phyloP scores from a whole-genome alignment of 2,113 vertebrate species.

The Pycnonotus jocosus region DNA sequence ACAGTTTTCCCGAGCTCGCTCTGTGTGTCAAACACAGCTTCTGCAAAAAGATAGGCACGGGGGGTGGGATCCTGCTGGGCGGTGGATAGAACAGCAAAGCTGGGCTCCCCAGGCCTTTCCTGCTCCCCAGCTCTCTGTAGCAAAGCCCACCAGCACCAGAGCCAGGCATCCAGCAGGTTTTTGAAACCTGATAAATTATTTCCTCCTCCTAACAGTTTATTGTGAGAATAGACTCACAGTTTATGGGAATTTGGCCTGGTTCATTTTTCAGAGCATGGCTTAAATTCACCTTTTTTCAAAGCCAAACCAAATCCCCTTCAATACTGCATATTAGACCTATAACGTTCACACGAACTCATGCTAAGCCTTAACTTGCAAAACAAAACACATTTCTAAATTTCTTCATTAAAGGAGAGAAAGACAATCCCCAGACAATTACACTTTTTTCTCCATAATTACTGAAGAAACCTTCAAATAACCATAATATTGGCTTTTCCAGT shows the following conservation, averaged over 20 bases:
- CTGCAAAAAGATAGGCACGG: background rate
- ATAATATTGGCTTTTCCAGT: rapidly evolving
- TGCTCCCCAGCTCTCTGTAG: background rate
- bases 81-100: background rate
- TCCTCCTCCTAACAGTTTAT: background rate
- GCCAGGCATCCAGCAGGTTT: background rate
- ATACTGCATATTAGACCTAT: background rate
- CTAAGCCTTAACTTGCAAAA: background rate
- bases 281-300: background rate
- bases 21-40: background rate
- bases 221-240: background rate
- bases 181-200: background rate
- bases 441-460: background rate
- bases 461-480: background rate
- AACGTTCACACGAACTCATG: rapidly evolving
- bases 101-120: background rate
- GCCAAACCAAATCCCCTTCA: background rate
- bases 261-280: background rate
- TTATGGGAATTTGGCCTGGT: background rate
- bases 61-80: background rate
- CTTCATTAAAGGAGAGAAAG: background rate
- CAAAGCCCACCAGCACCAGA: background rate
- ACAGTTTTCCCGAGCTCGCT: background rate
- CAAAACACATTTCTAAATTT: background rate
- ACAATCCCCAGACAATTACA: background rate